Evolutionary conservation across 2,113 vertebrate species (phyloP), one percentile per base, ranked within the genome.

Genomic region (Saccopteryx leptura): DNA sequence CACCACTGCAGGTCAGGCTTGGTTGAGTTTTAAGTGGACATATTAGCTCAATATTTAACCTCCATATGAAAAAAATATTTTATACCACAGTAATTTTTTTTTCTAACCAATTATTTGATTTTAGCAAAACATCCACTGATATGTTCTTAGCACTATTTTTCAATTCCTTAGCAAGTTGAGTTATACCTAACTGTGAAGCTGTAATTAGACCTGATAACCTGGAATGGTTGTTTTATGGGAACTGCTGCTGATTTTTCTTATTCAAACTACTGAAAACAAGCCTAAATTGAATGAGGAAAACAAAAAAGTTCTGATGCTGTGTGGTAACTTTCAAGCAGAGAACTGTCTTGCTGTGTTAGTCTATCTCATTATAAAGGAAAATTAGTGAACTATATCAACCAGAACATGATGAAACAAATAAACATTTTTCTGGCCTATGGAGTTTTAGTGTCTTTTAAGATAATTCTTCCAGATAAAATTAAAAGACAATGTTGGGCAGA

Each of bases 361-460:
- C 5, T 82, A 79, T 88, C 28, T 95, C 72, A 90, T 93, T 93
- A 94, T 79, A 94, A 97, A 96, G 93, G n/a, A 91, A 96, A 96
- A 94, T 97, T 95, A 92, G 52, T 93, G 87, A 91, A 74, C 66
- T 82, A 28, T 69, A 79, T 85, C 93, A 91, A 68, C 48, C 26
- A 81, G 48, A 85, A 79, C 28, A 46, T n/a, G 33, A 86, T 9
- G 28, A 93, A 96, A 83, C 50, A 95, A 58, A 83, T 63, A 91
- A 86, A 81, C 50, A 89, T 78, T 39, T 2, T 63, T 26, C 24
- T 82, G 13, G 17, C 21, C n/a, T 60, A 48, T 48, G 23, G 52
- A 46, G 11, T 63, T 94, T 88, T 52, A 84, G 33, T 58, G 12
- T 65, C 24, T 46, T 93, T 93, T 69, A 92, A 95, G 48, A 80